Percentiles rank a stretch among this genome's conserved stretches.
Conservation (phyloP, 2,797 vertebrate genomes). For the Tokudaia tokunoshimensis region DNA sequence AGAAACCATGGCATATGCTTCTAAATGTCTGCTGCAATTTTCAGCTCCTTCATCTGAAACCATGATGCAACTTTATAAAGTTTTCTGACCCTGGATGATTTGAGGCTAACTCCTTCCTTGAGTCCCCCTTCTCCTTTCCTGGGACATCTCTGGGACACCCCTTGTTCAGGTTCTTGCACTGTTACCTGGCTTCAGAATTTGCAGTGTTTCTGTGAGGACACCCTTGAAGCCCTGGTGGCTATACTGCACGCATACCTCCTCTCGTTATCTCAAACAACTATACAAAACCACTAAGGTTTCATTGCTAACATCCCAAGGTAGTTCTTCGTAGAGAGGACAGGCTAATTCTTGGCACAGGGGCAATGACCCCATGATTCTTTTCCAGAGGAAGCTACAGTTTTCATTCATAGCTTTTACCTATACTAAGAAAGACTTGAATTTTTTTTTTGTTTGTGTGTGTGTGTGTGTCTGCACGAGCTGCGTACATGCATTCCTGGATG, state of each 20-base stretch:
- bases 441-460: no score
- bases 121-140: background rate
- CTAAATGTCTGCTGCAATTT: background rate
- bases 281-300: background rate
- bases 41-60: conserved; percentile 3
- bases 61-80: background rate
- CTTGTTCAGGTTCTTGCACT: background rate
- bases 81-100: background rate
- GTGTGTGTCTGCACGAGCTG: no score
- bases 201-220: background rate
- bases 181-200: conserved; percentile 18
- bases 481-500: background rate
- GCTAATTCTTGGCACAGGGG: background rate
- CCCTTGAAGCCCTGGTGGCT: background rate
- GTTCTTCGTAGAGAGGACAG: background rate
- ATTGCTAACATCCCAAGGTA: background rate
- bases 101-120: background rate
- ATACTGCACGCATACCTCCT: background rate
- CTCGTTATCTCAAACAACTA: background rate
- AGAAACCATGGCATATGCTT: background rate
- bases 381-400: background rate
- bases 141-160: background rate
- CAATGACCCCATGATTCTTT: background rate
- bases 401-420: background rate
- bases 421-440: background rate